These are phyloP conservation scores for Trichopoda pennipes DNA, from an alignment of 2,888 invertebrate genomes.

Conservation along the genomic window DNA sequence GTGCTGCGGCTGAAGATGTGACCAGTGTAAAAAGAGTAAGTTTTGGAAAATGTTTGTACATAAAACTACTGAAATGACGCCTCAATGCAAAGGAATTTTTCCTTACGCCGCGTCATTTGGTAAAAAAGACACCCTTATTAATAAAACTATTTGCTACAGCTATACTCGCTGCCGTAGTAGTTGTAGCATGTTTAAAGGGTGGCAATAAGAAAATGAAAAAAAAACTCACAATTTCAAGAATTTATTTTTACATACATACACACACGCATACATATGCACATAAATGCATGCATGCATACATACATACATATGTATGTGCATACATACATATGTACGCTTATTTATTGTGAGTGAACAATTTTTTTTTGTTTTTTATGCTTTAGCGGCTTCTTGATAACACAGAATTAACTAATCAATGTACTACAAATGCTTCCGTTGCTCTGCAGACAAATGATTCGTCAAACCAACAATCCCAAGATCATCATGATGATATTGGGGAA, in stretches of 20 bases:
- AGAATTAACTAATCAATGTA: constrained; percentile 45
- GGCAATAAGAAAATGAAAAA: constrained; percentile 26
- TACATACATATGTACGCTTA: too few relatives aligned
- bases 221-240: neutral
- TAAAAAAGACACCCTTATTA: neutral
- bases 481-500: constrained; percentile 73
- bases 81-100: constrained; percentile 46
- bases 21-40: constrained; percentile 83
- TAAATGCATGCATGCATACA: too few relatives aligned
- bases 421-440: constrained; percentile 58
- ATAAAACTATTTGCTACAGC: constrained; percentile 13
- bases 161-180: constrained; percentile 17
- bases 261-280: neutral
- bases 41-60: constrained; percentile 21
- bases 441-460: constrained; percentile 54
- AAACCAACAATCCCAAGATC: constrained; percentile 52
- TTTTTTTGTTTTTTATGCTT: constrained; percentile 2
- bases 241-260: neutral
- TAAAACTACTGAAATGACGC: neutral
- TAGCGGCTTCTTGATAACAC: constrained; percentile 67
- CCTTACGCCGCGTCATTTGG: neutral
- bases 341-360: neutral
- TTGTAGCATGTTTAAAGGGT: constrained; percentile 4
- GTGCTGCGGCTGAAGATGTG: constrained; percentile 86
- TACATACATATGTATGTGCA: neutral